Conservation (phyloP, 1,140 invertebrate species). For the Neotoxoptera formosana region DNA sequence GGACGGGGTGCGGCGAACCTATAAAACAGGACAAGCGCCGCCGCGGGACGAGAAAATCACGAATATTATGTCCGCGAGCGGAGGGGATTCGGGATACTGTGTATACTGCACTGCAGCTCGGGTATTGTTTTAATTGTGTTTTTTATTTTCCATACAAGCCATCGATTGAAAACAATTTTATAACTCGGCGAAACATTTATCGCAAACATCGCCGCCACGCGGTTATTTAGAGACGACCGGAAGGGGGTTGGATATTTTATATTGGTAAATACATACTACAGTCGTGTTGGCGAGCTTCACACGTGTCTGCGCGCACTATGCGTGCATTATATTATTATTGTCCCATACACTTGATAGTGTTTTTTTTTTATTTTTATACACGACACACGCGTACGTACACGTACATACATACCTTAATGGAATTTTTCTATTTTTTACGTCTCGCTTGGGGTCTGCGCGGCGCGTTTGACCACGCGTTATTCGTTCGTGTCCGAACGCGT, state of each 20-base stretch:
- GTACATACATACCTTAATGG: background rate
- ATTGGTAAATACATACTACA: too few relatives aligned
- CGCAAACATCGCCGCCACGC: background rate
- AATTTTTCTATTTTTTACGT: background rate
- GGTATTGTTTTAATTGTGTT: conserved; percentile 2
- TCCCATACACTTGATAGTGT: background rate
- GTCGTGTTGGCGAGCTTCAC: background rate
- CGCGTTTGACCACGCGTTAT: background rate
- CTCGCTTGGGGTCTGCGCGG: background rate
- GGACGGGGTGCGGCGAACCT: too few relatives aligned
- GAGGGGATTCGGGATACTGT: background rate
- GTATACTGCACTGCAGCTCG: too few relatives aligned
- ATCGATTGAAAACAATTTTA: background rate
- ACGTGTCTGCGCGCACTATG: background rate
- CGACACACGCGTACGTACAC: background rate
- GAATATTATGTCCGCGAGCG: background rate
- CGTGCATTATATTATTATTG: too few relatives aligned
- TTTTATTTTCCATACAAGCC: background rate
- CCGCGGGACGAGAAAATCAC: background rate
- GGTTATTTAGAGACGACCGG: background rate
- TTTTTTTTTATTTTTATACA: too few relatives aligned
- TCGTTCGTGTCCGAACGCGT: background rate
- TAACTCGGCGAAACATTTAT: conserved; percentile 16
- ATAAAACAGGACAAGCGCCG: background rate
- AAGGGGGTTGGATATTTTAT: background rate